phyloP scores from a whole-genome alignment of 2,113 vertebrate genomes.

The Chlamydotis undulata region DNA sequence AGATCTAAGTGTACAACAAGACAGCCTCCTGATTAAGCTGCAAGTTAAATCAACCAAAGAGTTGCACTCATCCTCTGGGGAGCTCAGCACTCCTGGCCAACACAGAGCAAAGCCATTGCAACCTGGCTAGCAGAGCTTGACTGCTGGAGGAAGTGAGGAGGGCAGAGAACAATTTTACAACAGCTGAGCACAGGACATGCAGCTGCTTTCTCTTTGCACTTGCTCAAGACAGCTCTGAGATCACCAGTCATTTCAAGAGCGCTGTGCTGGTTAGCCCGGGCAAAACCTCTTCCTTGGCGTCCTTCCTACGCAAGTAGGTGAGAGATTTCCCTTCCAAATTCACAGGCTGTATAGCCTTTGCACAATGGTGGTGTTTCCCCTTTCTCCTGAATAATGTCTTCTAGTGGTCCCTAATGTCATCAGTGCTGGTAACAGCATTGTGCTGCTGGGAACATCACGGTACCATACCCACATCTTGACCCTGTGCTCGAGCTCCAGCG shows the following conservation, averaged over 20 bases:
- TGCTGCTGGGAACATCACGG: fast-evolving
- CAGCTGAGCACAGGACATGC: background rate
- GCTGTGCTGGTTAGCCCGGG: background rate
- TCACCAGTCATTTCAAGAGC: background rate
- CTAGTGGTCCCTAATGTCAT: fast-evolving
- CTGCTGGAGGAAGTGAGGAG: background rate
- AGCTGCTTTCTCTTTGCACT: background rate
- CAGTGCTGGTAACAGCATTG: fast-evolving
- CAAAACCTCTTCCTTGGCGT: background rate
- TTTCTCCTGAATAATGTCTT: background rate
- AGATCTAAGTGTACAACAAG: background rate
- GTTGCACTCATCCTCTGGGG: fast-evolving
- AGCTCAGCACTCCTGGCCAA: background rate
- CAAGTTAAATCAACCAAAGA: background rate
- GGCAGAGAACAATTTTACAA: background rate
- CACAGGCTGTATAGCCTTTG: fast-evolving
- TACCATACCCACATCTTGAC: too few relatives aligned
- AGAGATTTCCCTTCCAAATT: background rate
- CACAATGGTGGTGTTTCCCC: background rate
- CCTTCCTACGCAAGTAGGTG: background rate
- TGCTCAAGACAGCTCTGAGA: background rate
- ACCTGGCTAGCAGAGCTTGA: fast-evolving
- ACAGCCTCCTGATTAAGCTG: background rate
- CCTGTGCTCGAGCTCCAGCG: background rate
- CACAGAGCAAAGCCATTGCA: fast-evolving